These are phyloP conservation scores for Coboldia fuscipes DNA, from an alignment of 1,140 invertebrate species.

Conservation along the genomic window DNA sequence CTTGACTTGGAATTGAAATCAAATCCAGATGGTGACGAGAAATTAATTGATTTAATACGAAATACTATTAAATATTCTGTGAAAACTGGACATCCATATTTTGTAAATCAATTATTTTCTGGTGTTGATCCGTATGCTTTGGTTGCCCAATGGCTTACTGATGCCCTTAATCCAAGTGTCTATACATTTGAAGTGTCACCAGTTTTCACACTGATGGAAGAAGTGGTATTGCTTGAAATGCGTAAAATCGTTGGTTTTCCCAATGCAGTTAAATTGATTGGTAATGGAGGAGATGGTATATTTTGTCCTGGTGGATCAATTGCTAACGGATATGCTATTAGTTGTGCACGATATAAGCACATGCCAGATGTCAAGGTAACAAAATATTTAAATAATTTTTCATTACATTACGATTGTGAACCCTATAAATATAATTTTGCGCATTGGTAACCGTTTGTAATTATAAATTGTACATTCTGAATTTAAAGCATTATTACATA, in stretches of 20 bases:
- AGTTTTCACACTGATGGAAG: conserved; percentile 72
- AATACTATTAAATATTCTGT: conserved; percentile 59
- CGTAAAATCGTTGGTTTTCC: conserved; percentile 64
- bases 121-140: conserved; percentile 70
- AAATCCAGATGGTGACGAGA: conserved; percentile 35
- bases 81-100: conserved; percentile 71
- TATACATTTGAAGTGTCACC: conserved; percentile 86
- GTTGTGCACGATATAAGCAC: conserved; percentile 56
- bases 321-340: conserved; percentile 87
- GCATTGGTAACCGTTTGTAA: no score
- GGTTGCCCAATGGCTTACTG: conserved; percentile 64
- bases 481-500: no score
- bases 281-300: conserved; percentile 63
- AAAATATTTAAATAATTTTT: conserved; percentile 1
- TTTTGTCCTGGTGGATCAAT: conserved; percentile 92
- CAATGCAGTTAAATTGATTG: conserved; percentile 30
- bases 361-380: conserved; percentile 59
- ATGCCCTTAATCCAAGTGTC: conserved; percentile 67
- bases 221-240: conserved; percentile 62
- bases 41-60: conserved; percentile 36
- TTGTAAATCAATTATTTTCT: conserved; percentile 70
- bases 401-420: no score
- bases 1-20: conserved; percentile 42
- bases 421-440: no score
- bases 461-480: no score